These are phyloP conservation scores for Ceuthmochares aereus DNA, from an alignment of 2,113 vertebrate species.

Conservation along the genomic window DNA sequence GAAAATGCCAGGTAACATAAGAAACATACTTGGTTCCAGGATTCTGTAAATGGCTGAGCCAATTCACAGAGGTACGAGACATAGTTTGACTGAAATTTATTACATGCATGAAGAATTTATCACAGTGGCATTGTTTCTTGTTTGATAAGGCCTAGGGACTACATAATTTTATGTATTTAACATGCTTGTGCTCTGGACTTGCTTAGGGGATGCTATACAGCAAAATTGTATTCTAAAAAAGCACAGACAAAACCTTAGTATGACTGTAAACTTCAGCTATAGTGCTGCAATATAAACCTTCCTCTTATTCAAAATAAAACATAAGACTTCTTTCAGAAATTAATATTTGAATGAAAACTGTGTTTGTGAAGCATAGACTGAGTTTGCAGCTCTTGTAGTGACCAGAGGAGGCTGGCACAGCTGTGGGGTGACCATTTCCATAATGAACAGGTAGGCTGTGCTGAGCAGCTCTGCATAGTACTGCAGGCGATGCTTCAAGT, in stretches of 20 bases:
- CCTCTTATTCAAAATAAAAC: background rate
- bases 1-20: background rate
- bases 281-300: background rate
- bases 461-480: background rate
- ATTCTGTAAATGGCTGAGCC: background rate
- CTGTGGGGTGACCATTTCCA: background rate
- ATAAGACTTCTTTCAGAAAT: background rate
- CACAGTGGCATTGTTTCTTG: background rate
- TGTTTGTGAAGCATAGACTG: background rate
- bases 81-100: background rate
- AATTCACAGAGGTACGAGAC: background rate
- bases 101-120: background rate
- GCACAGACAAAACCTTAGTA: background rate
- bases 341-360: fast-evolving
- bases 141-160: background rate
- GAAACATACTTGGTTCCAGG: background rate
- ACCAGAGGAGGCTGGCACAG: background rate
- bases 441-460: background rate
- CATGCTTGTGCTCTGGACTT: background rate
- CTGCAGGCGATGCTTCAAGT: background rate
- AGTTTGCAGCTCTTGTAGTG: background rate
- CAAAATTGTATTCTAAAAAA: background rate
- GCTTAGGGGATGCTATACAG: background rate
- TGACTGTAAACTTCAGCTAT: background rate
- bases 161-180: background rate